These are phyloP conservation scores for Spialia ferax DNA, from an alignment of 2,888 invertebrate species.

Conservation along the genomic window DNA sequence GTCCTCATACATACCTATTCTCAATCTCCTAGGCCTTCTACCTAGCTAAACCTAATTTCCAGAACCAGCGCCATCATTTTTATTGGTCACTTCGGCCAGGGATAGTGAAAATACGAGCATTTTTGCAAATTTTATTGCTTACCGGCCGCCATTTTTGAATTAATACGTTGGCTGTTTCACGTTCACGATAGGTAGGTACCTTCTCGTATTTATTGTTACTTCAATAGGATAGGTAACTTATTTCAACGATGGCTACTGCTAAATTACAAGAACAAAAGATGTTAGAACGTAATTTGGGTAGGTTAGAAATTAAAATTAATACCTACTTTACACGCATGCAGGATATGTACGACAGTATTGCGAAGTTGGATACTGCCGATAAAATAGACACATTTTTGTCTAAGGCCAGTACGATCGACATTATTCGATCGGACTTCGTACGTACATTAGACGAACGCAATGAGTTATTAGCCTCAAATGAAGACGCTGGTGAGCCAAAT, in stretches of 20 bases:
- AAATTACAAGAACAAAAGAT: conserved; percentile 4
- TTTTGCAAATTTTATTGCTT: background rate
- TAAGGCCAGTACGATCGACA: conserved; percentile 26
- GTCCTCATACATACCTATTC: too few species aligned
- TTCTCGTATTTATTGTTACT: background rate
- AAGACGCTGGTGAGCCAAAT: conserved; percentile 20
- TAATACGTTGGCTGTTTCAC: conserved; percentile 12
- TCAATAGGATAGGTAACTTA: background rate
- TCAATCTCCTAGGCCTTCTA: too few species aligned
- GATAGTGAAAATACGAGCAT: background rate
- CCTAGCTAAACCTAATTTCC: background rate
- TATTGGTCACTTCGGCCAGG: conserved; percentile 6
- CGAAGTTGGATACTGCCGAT: conserved; percentile 10
- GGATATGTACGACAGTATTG: conserved; percentile 1
- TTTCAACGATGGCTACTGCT: conserved; percentile 2
- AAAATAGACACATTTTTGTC: conserved; percentile 32
- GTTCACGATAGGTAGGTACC: background rate
- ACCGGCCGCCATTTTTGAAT: background rate
- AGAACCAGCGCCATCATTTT: conserved; percentile 3
- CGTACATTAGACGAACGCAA: conserved; percentile 34
- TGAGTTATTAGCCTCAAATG: conserved; percentile 7
- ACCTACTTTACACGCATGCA: conserved; percentile 17
- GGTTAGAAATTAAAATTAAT: conserved; percentile 8
- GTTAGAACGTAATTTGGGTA: conserved; percentile 17
- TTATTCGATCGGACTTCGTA: conserved; percentile 32